These are phyloP conservation scores for Coilia nasus DNA, from an alignment of 2,797 vertebrate species.

Conservation along the genomic window DNA sequence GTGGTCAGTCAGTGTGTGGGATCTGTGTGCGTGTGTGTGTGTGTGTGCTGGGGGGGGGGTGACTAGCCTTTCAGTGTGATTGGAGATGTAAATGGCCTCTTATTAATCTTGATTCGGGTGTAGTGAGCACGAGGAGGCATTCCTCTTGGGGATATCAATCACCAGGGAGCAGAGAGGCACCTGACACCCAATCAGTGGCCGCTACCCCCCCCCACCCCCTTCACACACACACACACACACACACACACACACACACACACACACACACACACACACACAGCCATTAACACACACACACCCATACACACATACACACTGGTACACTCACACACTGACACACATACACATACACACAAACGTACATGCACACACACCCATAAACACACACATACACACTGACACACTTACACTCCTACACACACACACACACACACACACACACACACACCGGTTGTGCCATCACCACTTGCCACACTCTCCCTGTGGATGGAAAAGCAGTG, in stretches of 20 bases:
- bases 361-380: too few relatives aligned
- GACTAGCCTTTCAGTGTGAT: conserved; percentile 50
- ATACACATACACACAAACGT: too few relatives aligned
- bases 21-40: conserved; percentile 38
- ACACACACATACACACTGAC: too few relatives aligned
- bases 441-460: too few relatives aligned
- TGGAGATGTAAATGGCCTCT: conserved; percentile 69
- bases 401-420: too few relatives aligned
- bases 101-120: conserved; percentile 72
- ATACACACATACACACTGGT: too few relatives aligned
- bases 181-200: conserved; percentile 53
- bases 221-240: not conserved
- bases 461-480: not conserved
- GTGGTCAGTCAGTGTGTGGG: not conserved
- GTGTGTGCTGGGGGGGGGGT: conserved; percentile 28
- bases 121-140: conserved; percentile 60
- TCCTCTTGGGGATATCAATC: conserved; percentile 69
- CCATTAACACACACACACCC: too few relatives aligned
- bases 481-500: not conserved
- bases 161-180: conserved; percentile 52
- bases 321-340: too few relatives aligned
- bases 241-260: not conserved
- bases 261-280: not conserved
- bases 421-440: too few relatives aligned
- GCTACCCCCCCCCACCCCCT: not conserved